Evolutionary conservation across 1,140 invertebrate species (phyloP).

Genomic region (Apis florea): DNA sequence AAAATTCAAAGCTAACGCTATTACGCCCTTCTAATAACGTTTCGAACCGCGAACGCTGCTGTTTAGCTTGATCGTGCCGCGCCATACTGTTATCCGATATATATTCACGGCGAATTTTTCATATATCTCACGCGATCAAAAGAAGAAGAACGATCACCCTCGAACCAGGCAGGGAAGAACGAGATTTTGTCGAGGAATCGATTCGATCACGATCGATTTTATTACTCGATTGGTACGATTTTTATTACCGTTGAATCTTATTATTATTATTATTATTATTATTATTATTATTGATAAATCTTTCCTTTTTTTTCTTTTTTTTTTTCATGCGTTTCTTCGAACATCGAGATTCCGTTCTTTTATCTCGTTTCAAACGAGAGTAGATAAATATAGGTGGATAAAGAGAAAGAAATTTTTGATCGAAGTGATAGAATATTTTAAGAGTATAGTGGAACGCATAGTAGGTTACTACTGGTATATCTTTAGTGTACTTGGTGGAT

Average conservation of each 20-base stretch:
- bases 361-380: neutral
- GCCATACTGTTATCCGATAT: conserved; percentile 72
- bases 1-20: conserved; percentile 69
- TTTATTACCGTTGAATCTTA: neutral
- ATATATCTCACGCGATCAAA: neutral
- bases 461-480: neutral
- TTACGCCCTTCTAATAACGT: conserved; percentile 72
- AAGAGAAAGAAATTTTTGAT: neutral
- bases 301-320: too few species aligned
- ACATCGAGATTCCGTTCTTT: neutral
- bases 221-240: conserved; percentile 22
- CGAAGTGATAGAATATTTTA: neutral
- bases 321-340: neutral
- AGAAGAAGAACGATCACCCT: neutral
- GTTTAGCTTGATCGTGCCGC: conserved; percentile 78
- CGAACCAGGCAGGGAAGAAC: conserved; percentile 4
- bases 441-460: neutral
- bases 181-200: neutral
- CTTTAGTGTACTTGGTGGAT: neutral
- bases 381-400: neutral
- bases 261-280: too few species aligned
- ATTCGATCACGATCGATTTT: conserved; percentile 25
- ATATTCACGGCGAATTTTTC: neutral
- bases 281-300: neutral
- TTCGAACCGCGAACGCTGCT: conserved; percentile 77